These are phyloP conservation scores for Chouioia cunea DNA, from an alignment of 2,888 invertebrate species.

Conservation along the genomic window DNA sequence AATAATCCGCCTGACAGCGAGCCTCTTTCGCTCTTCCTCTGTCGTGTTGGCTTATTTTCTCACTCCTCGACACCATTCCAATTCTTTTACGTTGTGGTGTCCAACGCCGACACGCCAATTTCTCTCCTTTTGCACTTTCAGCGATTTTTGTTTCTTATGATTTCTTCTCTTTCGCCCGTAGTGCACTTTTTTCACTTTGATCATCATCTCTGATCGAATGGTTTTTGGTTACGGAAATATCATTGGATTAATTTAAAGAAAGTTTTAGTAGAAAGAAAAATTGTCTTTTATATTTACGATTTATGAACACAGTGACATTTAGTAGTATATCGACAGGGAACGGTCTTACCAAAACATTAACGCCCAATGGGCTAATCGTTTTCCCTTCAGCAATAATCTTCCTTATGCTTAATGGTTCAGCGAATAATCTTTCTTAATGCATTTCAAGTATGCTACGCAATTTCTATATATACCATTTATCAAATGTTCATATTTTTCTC, in stretches of 20 bases:
- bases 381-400: slow-evolving; percentile 10
- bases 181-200: neutral
- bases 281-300: slow-evolving; percentile 3
- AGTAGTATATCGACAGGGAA: slow-evolving; percentile 8
- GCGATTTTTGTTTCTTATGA: slow-evolving; percentile 14
- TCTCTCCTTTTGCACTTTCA: slow-evolving; percentile 1
- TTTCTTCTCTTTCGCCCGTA: neutral
- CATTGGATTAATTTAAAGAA: too few relatives aligned
- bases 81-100: neutral
- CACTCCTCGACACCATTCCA: neutral
- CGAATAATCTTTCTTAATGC: slow-evolving; percentile 18
- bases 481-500: too few relatives aligned
- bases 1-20: slow-evolving; percentile 68
- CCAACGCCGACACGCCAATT: slow-evolving; percentile 1
- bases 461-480: too few relatives aligned
- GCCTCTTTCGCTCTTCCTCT: slow-evolving; percentile 45
- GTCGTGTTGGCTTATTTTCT: slow-evolving; percentile 63
- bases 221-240: too few relatives aligned
- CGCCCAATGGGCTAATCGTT: slow-evolving; percentile 26
- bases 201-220: too few relatives aligned
- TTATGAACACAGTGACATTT: slow-evolving; percentile 3
- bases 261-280: neutral
- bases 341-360: slow-evolving; percentile 40
- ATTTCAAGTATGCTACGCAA: neutral
- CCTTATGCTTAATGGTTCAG: slow-evolving; percentile 2